Evolutionary conservation across 2,113 vertebrate species (phyloP).

Genomic region (Dendropsophus ebraccatus): DNA sequence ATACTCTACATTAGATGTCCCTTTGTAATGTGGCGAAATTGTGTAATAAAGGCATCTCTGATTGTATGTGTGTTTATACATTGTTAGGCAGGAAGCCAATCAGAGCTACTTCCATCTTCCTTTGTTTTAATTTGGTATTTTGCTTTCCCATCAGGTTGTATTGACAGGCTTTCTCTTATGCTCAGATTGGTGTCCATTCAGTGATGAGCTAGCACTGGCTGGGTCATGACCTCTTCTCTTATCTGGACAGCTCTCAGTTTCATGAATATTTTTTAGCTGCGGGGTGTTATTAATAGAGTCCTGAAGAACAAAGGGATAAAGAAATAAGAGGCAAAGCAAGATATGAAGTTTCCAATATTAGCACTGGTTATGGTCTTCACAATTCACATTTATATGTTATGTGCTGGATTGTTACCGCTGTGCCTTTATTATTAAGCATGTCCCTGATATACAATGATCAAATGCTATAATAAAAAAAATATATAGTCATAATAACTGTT

Average conservation of each 20-base stretch:
- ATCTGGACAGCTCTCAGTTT: slow-evolving; percentile 79
- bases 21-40: background rate
- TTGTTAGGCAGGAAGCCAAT: slow-evolving; percentile 9
- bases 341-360: slow-evolving; percentile 75
- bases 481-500: background rate
- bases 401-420: background rate
- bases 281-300: slow-evolving; percentile 78
- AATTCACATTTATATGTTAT: slow-evolving; percentile 65
- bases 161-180: slow-evolving; percentile 75
- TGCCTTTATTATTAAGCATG: background rate
- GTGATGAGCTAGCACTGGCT: slow-evolving; percentile 73
- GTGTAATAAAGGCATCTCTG: background rate
- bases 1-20: background rate
- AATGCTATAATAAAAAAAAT: background rate
- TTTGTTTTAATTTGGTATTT: slow-evolving; percentile 76
- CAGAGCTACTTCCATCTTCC: slow-evolving; percentile 71
- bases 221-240: slow-evolving; percentile 79
- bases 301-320: slow-evolving; percentile 75
- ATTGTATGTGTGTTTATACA: slow-evolving; percentile 15
- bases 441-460: background rate
- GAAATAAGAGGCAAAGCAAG: slow-evolving; percentile 70
- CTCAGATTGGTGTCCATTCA: slow-evolving; percentile 73
- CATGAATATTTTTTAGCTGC: slow-evolving; percentile 79
- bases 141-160: slow-evolving; percentile 70
- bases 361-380: slow-evolving; percentile 64